Evolutionary conservation across 1,140 invertebrate genomes (phyloP).

Genomic region (Drosophila tropicalis): DNA sequence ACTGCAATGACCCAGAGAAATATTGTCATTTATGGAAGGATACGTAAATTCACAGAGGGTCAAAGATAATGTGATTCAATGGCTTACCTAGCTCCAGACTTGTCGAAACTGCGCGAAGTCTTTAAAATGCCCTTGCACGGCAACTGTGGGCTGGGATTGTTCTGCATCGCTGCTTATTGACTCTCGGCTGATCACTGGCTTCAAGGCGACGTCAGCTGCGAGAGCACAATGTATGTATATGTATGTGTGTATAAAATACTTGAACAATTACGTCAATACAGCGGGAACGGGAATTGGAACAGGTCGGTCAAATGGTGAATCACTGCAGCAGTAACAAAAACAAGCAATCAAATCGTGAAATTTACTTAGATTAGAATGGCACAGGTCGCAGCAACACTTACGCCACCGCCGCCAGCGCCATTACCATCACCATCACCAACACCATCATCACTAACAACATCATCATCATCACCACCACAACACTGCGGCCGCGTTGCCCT

Average conservation of each 20-base stretch:
- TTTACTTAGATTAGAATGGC: constrained; percentile 47
- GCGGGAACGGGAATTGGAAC: constrained; percentile 31
- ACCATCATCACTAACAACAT: no score
- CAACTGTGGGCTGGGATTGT: constrained; percentile 85
- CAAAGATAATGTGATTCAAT: constrained; percentile 28
- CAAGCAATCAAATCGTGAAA: constrained; percentile 40
- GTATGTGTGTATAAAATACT: constrained; percentile 23
- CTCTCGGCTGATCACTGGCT: constrained; percentile 13
- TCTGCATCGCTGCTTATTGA: constrained; percentile 66
- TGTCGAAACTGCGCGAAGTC: constrained; percentile 94
- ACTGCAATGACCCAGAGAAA: constrained; percentile 71
- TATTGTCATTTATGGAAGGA: constrained; percentile 5
- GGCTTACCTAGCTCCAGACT: constrained; percentile 83
- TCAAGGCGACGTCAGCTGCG: constrained; percentile 35
- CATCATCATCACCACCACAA: not conserved
- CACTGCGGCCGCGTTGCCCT: constrained; percentile 2
- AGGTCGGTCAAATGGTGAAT: constrained; percentile 53
- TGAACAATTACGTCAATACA: constrained; percentile 63
- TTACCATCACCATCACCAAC: not conserved
- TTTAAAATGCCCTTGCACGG: constrained; percentile 96
- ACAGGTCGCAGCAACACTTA: constrained; percentile 57
- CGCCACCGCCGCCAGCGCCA: constrained; percentile 52
- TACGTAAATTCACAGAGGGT: constrained; percentile 28
- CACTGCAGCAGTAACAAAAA: constrained; percentile 44
- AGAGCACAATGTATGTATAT: constrained; percentile 40